phyloP scores from a whole-genome alignment of 2,113 vertebrate genomes.

The Aptenodytes forsteri region DNA sequence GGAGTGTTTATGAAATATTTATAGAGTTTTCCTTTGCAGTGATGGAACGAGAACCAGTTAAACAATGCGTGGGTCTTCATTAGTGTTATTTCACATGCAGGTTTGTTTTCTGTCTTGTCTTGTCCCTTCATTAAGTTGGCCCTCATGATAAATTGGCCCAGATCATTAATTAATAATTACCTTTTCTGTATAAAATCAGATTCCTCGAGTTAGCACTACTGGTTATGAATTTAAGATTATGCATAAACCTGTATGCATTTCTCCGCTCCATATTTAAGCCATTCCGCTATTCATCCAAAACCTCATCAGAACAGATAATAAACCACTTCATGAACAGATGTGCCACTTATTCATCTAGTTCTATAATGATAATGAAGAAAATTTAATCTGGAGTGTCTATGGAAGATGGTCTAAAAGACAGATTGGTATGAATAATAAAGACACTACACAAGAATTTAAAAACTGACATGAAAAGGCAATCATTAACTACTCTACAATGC shows the following conservation, averaged over 20 bases:
- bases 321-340: slow-evolving; percentile 82
- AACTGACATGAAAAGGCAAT: slow-evolving; percentile 51
- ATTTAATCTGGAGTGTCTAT: slow-evolving; percentile 78
- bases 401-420: slow-evolving; percentile 74
- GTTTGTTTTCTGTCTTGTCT: slow-evolving; percentile 51
- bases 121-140: slow-evolving; percentile 31
- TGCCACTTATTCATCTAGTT: slow-evolving; percentile 81
- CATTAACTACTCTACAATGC: slow-evolving; percentile 19
- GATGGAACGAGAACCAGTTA: background rate
- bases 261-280: slow-evolving; percentile 66
- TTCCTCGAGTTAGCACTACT: slow-evolving; percentile 41
- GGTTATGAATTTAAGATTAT: slow-evolving; percentile 55
- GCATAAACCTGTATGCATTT: slow-evolving; percentile 46
- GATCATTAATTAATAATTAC: slow-evolving; percentile 72
- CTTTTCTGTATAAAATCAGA: slow-evolving; percentile 19
- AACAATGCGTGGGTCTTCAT: slow-evolving; percentile 48
- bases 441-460: slow-evolving; percentile 3
- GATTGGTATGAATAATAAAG: slow-evolving; percentile 78
- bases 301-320: slow-evolving; percentile 78
- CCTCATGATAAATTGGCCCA: background rate
- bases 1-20: slow-evolving; percentile 72
- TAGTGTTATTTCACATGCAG: background rate
- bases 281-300: slow-evolving; percentile 72
- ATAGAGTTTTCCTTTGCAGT: slow-evolving; percentile 47
- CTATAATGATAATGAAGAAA: slow-evolving; percentile 79